Percentiles rank a stretch among this genome's conserved stretches.
Evolutionary conservation across 2,113 vertebrate species (phyloP).

Genomic region (Copsychus sechellarum): DNA sequence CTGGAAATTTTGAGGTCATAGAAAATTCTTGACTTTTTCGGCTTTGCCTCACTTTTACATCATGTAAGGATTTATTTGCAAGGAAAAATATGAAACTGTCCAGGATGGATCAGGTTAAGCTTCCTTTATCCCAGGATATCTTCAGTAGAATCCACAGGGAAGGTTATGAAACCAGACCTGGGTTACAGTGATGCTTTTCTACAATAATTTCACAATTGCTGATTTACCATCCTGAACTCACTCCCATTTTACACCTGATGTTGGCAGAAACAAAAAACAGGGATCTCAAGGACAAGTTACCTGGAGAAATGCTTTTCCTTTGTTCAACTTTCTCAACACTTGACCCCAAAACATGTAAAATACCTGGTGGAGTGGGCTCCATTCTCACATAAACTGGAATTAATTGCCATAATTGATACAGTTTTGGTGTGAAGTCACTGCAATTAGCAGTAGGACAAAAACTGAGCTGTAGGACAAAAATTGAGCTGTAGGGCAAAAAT

Average conservation of each 20-base stretch:
- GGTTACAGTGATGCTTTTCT: not conserved
- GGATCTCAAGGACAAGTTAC: not conserved
- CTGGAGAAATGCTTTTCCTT: not conserved
- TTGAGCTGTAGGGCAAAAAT: not conserved
- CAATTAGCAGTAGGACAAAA: not conserved
- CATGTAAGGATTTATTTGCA: not conserved
- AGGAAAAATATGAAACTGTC: not conserved
- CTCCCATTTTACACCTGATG: not conserved
- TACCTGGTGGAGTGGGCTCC: not conserved
- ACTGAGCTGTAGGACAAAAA: not conserved
- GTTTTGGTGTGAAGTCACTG: not conserved
- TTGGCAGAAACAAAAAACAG: not conserved
- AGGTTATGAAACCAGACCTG: not conserved
- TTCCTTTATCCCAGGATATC: not conserved
- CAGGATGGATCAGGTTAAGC: not conserved
- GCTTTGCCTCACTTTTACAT: not conserved
- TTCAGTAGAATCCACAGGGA: not conserved
- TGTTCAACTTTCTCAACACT: not conserved
- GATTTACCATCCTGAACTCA: not conserved
- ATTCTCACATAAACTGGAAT: not conserved
- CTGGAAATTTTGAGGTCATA: not conserved
- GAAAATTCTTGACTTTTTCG: not conserved
- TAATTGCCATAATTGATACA: not conserved
- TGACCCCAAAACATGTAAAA: not conserved
- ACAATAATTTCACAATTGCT: not conserved